phyloP scores from a whole-genome alignment of 2,888 invertebrate genomes.

The Sphinx pinastri region DNA sequence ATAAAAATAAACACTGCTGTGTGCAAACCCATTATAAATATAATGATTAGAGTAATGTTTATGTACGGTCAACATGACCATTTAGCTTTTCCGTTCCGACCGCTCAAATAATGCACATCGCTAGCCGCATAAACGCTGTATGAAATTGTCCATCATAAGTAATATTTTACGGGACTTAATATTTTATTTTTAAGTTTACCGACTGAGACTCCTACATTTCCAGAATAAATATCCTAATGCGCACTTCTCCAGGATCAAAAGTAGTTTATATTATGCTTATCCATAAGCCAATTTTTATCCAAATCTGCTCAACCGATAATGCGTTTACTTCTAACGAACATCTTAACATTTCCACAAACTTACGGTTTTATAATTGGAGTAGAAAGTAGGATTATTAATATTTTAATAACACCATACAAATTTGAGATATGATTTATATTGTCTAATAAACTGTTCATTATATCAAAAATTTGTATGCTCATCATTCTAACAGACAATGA shows the following conservation, averaged over 20 bases:
- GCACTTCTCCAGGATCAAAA: too few species aligned
- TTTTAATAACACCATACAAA: too few species aligned
- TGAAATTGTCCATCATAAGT: slow-evolving; percentile 1
- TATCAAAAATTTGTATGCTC: neutral
- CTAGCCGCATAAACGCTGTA: slow-evolving; percentile 2
- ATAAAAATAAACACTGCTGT: neutral
- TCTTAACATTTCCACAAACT: neutral
- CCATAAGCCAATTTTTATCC: too few species aligned
- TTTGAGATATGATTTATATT: neutral
- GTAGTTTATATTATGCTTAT: too few species aligned
- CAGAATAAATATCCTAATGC: too few species aligned
- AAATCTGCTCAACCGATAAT: too few species aligned
- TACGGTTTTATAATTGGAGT: neutral
- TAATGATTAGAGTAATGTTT: slow-evolving; percentile 1
- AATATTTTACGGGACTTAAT: neutral
- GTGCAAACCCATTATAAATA: neutral
- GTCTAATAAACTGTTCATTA: neutral
- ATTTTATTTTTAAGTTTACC: neutral
- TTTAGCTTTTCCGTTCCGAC: slow-evolving; percentile 10
- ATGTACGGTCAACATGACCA: neutral
- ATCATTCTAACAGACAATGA: neutral
- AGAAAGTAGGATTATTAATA: too few species aligned
- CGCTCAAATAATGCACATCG: neutral
- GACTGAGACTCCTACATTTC: too few species aligned
- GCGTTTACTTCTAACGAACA: neutral